Percentiles rank a stretch among this genome's conserved stretches.
Evolutionary conservation across 2,797 vertebrate genomes (phyloP).

Genomic region (Megaceryle alcyon): DNA sequence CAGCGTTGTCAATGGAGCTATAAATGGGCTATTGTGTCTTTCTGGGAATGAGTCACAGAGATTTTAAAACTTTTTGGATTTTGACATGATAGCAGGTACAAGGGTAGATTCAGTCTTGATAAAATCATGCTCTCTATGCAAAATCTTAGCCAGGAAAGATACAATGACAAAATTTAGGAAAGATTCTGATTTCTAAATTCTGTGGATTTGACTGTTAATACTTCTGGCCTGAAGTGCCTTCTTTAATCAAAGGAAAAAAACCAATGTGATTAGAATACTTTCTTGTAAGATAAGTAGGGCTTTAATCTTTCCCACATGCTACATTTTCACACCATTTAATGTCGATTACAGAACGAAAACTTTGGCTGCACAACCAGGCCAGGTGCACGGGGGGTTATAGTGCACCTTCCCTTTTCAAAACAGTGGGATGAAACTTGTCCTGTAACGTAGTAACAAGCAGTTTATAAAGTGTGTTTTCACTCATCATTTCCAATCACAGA

Average conservation of each 20-base stretch:
- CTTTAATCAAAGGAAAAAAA: background rate
- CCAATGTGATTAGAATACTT: background rate
- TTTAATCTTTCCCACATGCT: slow-evolving; percentile 41
- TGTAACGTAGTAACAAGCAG: background rate
- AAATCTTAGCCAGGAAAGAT: background rate
- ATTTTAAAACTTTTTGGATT: slow-evolving; percentile 31
- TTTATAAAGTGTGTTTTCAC: slow-evolving; percentile 1
- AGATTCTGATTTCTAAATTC: background rate
- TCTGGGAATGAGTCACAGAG: slow-evolving; percentile 46
- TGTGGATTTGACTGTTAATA: background rate
- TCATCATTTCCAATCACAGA: slow-evolving; percentile 36
- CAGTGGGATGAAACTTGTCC: background rate
- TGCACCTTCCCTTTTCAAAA: slow-evolving; percentile 38
- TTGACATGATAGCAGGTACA: slow-evolving; percentile 11
- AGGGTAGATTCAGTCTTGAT: background rate
- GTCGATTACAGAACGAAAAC: slow-evolving; percentile 24
- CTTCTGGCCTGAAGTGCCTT: background rate
- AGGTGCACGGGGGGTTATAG: slow-evolving; percentile 21
- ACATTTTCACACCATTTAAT: slow-evolving; percentile 47
- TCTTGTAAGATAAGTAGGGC: slow-evolving; percentile 28
- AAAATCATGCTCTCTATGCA: background rate
- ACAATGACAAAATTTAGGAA: background rate
- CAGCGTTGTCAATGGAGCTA: slow-evolving; percentile 69
- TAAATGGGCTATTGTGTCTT: slow-evolving; percentile 73
- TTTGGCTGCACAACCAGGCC: slow-evolving; percentile 43